Evolutionary conservation across 2,888 invertebrate species (phyloP).

Genomic region (Acanthosepion esculentum): DNA sequence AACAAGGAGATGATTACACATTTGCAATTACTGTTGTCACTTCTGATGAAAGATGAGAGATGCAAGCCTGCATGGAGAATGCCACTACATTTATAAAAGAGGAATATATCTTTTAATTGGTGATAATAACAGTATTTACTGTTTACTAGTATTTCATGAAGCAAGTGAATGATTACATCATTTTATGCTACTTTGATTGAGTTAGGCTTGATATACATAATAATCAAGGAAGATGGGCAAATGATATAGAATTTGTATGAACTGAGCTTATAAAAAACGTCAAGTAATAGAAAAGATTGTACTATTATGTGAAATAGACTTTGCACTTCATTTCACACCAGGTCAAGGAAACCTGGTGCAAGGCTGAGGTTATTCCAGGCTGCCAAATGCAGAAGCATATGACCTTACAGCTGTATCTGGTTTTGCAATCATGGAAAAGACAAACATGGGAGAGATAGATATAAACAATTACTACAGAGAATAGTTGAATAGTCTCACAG

Average conservation of each 20-base stretch:
- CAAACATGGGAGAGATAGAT: too few relatives aligned
- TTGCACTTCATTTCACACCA: too few relatives aligned
- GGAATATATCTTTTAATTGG: neutral
- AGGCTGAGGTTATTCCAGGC: too few relatives aligned
- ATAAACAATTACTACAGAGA: too few relatives aligned
- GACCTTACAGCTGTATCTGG: too few relatives aligned
- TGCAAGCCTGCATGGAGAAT: neutral
- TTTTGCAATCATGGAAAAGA: too few relatives aligned
- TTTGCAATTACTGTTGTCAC: conserved; percentile 7
- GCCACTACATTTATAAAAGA: neutral
- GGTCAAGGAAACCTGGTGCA: too few relatives aligned
- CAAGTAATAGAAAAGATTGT: too few relatives aligned
- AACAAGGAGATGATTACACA: neutral
- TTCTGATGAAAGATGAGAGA: neutral
- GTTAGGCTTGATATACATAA: neutral
- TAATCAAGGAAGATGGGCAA: neutral
- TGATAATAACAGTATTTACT: neutral
- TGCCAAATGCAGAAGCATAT: too few relatives aligned
- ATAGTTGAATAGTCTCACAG: too few relatives aligned
- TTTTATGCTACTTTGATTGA: neutral
- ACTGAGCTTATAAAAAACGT: too few relatives aligned
- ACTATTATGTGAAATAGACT: too few relatives aligned
- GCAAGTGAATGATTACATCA: neutral
- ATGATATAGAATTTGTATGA: neutral
- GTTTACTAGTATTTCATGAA: neutral